Evolutionary conservation across 2,888 invertebrate species (phyloP).

Genomic region (Acleris cristana): DNA sequence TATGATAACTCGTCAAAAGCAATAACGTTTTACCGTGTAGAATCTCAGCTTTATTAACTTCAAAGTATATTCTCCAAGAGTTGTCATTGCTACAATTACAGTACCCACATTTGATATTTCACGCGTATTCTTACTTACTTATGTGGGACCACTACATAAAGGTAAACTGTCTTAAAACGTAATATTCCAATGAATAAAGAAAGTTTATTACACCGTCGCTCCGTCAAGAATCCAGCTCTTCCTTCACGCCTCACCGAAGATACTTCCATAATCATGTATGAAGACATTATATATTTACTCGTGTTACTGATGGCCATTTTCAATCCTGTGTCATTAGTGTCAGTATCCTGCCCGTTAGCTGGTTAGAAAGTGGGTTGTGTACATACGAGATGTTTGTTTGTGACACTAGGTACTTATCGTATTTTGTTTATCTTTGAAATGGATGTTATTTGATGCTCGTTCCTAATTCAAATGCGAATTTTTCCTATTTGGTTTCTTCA

Average conservation of each 20-base stretch:
- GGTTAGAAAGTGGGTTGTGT: slow-evolving; percentile 21
- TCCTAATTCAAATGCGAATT: too few species aligned
- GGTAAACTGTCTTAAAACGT: not conserved
- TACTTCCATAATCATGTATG: slow-evolving; percentile 35
- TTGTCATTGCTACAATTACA: too few species aligned
- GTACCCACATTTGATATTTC: too few species aligned
- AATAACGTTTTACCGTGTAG: too few species aligned
- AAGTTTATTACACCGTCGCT: slow-evolving; percentile 23
- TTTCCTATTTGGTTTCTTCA: too few species aligned
- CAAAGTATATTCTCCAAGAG: too few species aligned
- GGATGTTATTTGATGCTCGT: not conserved
- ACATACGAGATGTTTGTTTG: slow-evolving; percentile 9
- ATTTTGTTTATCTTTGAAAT: slow-evolving; percentile 4
- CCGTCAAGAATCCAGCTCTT: slow-evolving; percentile 24
- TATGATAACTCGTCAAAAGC: too few species aligned
- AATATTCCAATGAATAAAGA: slow-evolving; percentile 13
- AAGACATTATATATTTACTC: slow-evolving; percentile 32
- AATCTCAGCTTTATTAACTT: too few species aligned
- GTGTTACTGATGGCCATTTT: slow-evolving; percentile 24
- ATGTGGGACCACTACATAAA: too few species aligned
- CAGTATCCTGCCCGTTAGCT: slow-evolving; percentile 31
- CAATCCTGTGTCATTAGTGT: slow-evolving; percentile 32
- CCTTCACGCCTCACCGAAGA: slow-evolving; percentile 26
- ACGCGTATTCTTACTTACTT: too few species aligned
- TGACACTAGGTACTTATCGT: slow-evolving; percentile 1